Conservation (phyloP, 2,113 vertebrate genomes). For the Tauraco erythrolophus region DNA sequence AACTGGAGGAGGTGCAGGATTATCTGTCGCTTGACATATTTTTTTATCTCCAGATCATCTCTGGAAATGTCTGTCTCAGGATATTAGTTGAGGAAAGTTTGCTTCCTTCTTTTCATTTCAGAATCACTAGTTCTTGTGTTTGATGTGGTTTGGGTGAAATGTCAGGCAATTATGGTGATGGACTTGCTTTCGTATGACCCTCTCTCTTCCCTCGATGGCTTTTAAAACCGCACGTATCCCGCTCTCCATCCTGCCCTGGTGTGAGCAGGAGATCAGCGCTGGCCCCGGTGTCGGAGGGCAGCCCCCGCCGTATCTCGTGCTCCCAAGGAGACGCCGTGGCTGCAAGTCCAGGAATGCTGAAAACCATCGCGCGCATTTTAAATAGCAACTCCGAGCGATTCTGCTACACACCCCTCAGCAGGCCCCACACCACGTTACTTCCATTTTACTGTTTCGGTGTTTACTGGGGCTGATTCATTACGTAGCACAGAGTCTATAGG, state of each 20-base stretch:
- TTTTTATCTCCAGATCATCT: not conserved
- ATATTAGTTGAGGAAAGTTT: not conserved
- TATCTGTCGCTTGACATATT: not conserved
- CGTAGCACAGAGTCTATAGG: not conserved
- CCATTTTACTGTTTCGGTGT: not conserved
- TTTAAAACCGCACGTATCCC: not conserved
- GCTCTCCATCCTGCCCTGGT: not conserved
- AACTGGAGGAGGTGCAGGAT: not conserved
- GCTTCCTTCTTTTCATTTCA: not conserved
- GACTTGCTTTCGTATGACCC: not conserved
- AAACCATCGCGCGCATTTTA: not conserved
- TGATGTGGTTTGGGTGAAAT: not conserved
- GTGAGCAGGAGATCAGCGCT: not conserved
- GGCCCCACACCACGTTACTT: not conserved
- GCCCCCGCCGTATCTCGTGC: not conserved
- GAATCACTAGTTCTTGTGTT: not conserved
- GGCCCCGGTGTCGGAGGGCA: not conserved
- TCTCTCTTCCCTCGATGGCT: not conserved
- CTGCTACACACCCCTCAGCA: not conserved
- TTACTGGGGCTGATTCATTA: slow-evolving; percentile 53
- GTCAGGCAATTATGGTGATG: not conserved
- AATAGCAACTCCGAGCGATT: not conserved
- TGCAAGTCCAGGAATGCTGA: not conserved
- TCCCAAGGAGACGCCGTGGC: not conserved
- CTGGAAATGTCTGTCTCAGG: not conserved